These are phyloP conservation scores for Ciconia boyciana DNA, from an alignment of 2,113 vertebrate genomes.

Conservation along the genomic window DNA sequence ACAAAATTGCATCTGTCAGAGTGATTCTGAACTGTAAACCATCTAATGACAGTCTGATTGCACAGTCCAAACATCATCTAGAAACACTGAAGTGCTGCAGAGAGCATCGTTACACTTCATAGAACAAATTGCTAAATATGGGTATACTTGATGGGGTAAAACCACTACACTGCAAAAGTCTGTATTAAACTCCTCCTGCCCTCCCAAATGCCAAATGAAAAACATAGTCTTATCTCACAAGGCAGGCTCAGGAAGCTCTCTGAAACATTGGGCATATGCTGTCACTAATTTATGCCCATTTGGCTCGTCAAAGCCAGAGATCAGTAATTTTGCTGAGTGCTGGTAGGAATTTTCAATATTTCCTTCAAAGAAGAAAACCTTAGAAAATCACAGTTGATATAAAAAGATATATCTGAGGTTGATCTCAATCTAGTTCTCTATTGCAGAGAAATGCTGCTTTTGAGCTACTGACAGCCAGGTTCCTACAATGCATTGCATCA, in stretches of 20 bases:
- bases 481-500: neutral
- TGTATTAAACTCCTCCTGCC: neutral
- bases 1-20: neutral
- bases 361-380: neutral
- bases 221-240: neutral
- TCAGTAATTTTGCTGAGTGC: neutral
- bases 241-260: neutral
- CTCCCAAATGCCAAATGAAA: neutral
- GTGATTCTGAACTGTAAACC: neutral
- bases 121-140: constrained; percentile 6
- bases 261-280: neutral
- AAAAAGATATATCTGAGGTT: neutral
- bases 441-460: neutral
- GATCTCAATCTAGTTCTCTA: neutral
- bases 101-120: neutral
- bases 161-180: neutral
- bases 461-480: neutral
- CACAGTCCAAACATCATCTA: neutral
- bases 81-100: neutral
- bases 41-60: neutral
- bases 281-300: neutral
- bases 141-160: neutral
- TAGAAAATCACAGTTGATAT: neutral
- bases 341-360: neutral
- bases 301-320: neutral